Evolutionary conservation across 2,113 vertebrate genomes (phyloP), one percentile per base, ranked within the genome.

Genomic region (Peucedramus taeniatus): DNA sequence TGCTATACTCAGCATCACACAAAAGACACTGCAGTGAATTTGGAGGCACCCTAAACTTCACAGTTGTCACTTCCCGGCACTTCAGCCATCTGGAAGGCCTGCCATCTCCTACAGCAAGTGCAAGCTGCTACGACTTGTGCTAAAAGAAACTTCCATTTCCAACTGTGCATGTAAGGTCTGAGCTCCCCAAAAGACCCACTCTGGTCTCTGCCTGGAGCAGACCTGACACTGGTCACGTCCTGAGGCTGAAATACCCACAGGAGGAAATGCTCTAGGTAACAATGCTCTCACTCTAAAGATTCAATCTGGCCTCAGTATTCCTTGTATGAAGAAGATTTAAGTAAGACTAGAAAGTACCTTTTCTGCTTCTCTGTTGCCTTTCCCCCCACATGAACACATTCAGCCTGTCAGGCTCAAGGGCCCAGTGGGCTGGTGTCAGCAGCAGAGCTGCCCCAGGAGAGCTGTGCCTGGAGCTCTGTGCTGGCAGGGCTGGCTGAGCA

Each of bases 21-120:
- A 94, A 88, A 88, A 92, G 82, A 95, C 89, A 81, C 92, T 80
- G 91, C 93, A 96, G 85, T 50, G 85, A 87, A 93, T 94, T 76
- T 88, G 87, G 82, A 94, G 87, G 83, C 94, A 93, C 82, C 87
- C 90, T 80, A 75, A 94, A 94, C 94, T 97, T 95, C 94, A 94
- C 95, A 97, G 95, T 96, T 96, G 96, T 94, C 94, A 95, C 82
- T 90, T 96, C 71, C 79, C 30, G 0, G 94, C 90, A 88, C 82
- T 83, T 91, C 90, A 93, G 93, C 89, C 93, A 94, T 96, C 94
- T 96, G 93, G 94, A 95, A 93, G 63, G 71, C 87, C 75, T 93
- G 93, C 96, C 71, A 94, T 95, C 87, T 97, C 94, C 83, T 30
- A 63, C 85, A 90, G 92, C 75, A 97, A 93, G 85, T 28, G 47